Conservation (phyloP, 2,797 vertebrate species). For the Petrocephalus sullivani region DNA sequence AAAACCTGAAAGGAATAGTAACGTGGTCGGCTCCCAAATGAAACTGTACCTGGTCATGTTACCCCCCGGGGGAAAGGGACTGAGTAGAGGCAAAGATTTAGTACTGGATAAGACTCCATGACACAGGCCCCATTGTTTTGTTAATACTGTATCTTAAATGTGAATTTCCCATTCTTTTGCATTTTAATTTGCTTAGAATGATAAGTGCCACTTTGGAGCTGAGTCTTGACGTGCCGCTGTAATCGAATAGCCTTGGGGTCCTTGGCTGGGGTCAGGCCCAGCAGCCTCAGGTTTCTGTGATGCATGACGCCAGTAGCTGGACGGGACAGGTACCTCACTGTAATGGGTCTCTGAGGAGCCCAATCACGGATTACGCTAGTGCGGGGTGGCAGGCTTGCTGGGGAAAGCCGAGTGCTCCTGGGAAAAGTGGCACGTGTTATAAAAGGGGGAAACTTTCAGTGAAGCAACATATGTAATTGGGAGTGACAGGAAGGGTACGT, state of each 20-base stretch:
- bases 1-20: not conserved
- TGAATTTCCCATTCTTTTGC: not conserved
- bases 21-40: not conserved
- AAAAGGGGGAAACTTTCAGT: not conserved
- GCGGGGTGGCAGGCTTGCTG: not conserved
- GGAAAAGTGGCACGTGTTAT: not conserved
- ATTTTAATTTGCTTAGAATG: not conserved
- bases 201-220: not conserved
- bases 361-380: not conserved
- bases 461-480: not conserved
- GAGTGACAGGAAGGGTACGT: not conserved
- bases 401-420: not conserved
- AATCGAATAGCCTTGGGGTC: not conserved
- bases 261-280: not conserved
- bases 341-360: constrained; percentile 20
- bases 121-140: constrained; percentile 6
- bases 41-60: not conserved
- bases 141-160: not conserved
- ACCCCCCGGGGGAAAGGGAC: not conserved
- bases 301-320: not conserved
- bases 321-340: not conserved
- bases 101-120: not conserved
- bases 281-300: not conserved
- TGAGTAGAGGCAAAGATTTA: not conserved
- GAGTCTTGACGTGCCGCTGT: not conserved